A percentile compares a stretch with the other conserved stretches of the same genome.
Conservation (phyloP, 1,140 invertebrate genomes). For the Micrasema minimum region DNA sequence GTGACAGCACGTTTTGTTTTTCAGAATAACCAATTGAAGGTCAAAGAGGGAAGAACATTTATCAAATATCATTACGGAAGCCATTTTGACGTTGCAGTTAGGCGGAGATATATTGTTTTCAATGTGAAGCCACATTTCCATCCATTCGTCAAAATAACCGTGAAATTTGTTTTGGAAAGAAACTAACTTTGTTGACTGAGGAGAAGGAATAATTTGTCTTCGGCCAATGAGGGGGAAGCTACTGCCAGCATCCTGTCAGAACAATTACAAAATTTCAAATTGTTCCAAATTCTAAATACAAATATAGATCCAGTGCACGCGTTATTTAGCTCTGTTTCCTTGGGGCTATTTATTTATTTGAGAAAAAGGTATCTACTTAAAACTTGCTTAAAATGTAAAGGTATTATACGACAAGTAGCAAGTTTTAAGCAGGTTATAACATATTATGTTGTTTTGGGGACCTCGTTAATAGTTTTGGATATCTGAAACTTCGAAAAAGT, state of each 20-base stretch:
- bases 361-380: no score
- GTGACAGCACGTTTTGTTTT: conserved; percentile 18
- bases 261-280: conserved; percentile 34
- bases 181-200: neutral
- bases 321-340: neutral
- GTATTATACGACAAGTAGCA: no score
- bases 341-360: no score
- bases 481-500: no score
- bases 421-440: no score
- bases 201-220: conserved; percentile 43
- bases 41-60: conserved; percentile 25
- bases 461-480: no score
- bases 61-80: conserved; percentile 35
- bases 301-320: neutral
- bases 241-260: conserved; percentile 20
- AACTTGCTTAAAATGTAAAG: no score
- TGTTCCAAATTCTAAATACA: conserved; percentile 9
- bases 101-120: conserved; percentile 34
- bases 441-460: no score
- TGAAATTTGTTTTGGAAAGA: conserved; percentile 44
- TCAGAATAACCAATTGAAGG: conserved; percentile 17
- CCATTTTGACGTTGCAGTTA: conserved; percentile 21
- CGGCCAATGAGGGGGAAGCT: conserved; percentile 28
- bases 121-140: conserved; percentile 29
- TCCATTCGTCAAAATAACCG: conserved; percentile 43